These are phyloP conservation scores for Nebria ingens DNA, from an alignment of 1,140 invertebrate species.

Conservation along the genomic window DNA sequence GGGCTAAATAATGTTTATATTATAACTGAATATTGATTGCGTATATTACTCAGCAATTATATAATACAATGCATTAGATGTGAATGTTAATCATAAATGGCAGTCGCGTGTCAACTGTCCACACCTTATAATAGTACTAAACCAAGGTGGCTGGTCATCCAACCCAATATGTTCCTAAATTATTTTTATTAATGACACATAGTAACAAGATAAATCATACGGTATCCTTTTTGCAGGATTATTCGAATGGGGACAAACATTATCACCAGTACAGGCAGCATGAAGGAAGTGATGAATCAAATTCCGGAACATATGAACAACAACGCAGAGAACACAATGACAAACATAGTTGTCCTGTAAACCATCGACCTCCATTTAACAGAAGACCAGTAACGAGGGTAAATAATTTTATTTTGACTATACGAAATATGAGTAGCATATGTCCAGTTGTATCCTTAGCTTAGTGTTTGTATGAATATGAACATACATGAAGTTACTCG, in stretches of 20 bases:
- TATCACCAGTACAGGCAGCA: constrained; percentile 18
- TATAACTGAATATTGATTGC: no score
- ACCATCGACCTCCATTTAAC: constrained; percentile 28
- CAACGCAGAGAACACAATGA: constrained; percentile 20
- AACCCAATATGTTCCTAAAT: no score
- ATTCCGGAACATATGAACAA: neutral
- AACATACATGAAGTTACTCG: neutral
- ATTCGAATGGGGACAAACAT: constrained; percentile 30
- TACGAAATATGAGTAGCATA: neutral
- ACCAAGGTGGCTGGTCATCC: no score
- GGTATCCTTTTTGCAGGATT: no score
- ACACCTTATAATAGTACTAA: no score
- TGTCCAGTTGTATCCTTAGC: neutral
- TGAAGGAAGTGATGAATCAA: constrained; percentile 23
- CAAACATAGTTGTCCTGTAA: constrained; percentile 24
- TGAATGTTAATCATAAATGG: no score
- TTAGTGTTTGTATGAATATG: neutral
- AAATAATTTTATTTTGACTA: constrained; percentile 11
- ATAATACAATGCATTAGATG: no score
- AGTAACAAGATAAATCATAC: no score
- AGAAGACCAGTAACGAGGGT: constrained; percentile 32
- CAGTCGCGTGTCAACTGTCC: no score
- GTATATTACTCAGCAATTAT: no score
- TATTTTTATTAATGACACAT: no score
- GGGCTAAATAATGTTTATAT: no score